phyloP scores from a whole-genome alignment of 2,888 invertebrate genomes.

The Sinotaia quadrata region DNA sequence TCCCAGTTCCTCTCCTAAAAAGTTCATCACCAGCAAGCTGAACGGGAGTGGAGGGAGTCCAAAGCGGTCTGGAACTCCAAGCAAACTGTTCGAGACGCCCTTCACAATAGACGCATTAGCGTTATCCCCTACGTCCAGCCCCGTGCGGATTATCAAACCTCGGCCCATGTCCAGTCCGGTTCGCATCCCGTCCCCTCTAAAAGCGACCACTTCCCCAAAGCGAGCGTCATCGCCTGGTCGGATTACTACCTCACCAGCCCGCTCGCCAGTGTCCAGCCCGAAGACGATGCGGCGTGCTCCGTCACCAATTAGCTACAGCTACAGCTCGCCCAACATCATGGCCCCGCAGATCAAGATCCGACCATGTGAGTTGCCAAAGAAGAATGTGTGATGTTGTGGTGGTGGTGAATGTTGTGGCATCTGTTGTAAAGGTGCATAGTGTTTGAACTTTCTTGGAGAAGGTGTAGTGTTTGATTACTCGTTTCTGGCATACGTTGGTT shows the following conservation, averaged over 20 bases:
- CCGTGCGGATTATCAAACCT: slow-evolving; percentile 54
- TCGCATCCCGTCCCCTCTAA: slow-evolving; percentile 54
- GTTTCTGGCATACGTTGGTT: too few species aligned
- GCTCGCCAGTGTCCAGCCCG: slow-evolving; percentile 64
- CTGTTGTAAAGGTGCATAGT: neutral
- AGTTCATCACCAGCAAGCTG: slow-evolving; percentile 46
- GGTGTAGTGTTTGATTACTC: neutral
- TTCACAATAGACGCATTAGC: slow-evolving; percentile 59
- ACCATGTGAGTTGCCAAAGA: slow-evolving; percentile 52
- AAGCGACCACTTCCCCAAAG: slow-evolving; percentile 43
- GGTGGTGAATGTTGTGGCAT: neutral
- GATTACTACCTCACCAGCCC: slow-evolving; percentile 43
- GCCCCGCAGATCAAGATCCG: slow-evolving; percentile 62
- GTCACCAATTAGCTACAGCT: slow-evolving; percentile 70
- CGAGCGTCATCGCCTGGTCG: slow-evolving; percentile 44
- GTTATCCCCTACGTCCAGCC: slow-evolving; percentile 62
- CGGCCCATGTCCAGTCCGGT: slow-evolving; percentile 52
- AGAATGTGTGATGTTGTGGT: neutral
- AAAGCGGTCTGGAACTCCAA: slow-evolving; percentile 54
- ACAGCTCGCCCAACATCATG: slow-evolving; percentile 70
- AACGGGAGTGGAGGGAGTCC: slow-evolving; percentile 54
- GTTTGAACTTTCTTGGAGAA: neutral
- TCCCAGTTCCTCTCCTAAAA: slow-evolving; percentile 58
- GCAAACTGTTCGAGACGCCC: slow-evolving; percentile 49
- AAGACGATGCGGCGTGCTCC: slow-evolving; percentile 64